These are phyloP conservation scores for Amorpha juglandis DNA, from an alignment of 2,888 invertebrate species.

Conservation along the genomic window DNA sequence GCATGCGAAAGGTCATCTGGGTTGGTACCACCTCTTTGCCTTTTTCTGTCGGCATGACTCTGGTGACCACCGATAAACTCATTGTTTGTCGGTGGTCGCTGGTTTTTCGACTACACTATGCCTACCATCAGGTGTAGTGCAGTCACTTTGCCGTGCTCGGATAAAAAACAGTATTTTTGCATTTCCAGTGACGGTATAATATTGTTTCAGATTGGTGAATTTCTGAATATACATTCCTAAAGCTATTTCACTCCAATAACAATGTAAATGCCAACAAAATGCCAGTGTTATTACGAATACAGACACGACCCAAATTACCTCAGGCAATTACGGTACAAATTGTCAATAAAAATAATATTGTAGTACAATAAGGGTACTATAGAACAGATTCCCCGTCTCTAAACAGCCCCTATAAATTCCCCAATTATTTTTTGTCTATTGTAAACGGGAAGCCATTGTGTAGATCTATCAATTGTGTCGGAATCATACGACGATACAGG, in stretches of 20 bases:
- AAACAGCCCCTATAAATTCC: conserved; percentile 26
- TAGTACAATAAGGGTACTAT: not conserved
- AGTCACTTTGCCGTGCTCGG: no score
- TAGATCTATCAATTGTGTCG: conserved; percentile 32
- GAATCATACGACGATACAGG: conserved; percentile 15
- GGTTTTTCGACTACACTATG: no score
- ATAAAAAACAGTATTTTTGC: no score
- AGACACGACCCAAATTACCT: not conserved
- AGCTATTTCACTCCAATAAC: not conserved
- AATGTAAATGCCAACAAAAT: conserved; percentile 10
- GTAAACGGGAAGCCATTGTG: conserved; percentile 31
- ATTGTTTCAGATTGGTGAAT: no score
- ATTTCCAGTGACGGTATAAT: no score
- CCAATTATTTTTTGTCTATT: conserved; percentile 32
- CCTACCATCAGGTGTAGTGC: no score
- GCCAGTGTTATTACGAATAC: not conserved
- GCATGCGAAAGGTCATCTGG: no score
- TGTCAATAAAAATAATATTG: not conserved
- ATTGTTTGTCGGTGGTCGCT: no score
- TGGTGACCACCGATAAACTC: no score
- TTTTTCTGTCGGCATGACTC: no score
- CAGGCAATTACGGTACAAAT: conserved; percentile 5
- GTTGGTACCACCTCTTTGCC: no score
- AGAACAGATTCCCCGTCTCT: not conserved
- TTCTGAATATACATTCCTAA: no score